Conservation (phyloP, 2,888 invertebrate genomes). For the Acanthococcus lagerstroemiae region DNA sequence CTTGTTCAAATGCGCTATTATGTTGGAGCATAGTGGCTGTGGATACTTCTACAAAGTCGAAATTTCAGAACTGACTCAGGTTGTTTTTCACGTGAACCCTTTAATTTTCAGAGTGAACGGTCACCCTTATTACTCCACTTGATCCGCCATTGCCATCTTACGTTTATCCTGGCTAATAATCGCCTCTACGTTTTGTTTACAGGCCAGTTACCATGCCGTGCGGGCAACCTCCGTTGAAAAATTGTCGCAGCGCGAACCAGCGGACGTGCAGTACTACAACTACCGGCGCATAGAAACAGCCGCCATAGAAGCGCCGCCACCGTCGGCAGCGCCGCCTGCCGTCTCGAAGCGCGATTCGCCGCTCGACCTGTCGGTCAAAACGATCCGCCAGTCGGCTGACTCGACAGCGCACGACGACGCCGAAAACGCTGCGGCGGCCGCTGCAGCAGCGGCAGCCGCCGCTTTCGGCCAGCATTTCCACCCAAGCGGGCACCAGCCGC, state of each 20-base stretch:
- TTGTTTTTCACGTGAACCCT: too few species aligned
- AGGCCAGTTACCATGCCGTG: background rate
- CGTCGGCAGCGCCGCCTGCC: background rate
- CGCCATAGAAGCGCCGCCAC: background rate
- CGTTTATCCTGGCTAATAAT: too few species aligned
- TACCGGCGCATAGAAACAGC: slow-evolving; percentile 1
- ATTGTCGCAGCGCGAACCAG: background rate
- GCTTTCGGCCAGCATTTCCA: slow-evolving; percentile 30
- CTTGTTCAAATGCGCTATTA: too few species aligned
- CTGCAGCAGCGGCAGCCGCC: slow-evolving; percentile 22
- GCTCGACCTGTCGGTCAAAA: slow-evolving; percentile 78
- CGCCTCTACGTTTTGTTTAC: background rate
- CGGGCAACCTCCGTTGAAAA: background rate
- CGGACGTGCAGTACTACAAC: slow-evolving; percentile 8
- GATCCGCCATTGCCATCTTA: too few species aligned
- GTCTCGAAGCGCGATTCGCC: slow-evolving; percentile 60
- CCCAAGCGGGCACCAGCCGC: slow-evolving; percentile 36
- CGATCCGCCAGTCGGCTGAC: slow-evolving; percentile 77
- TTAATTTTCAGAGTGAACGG: too few species aligned
- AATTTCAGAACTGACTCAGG: too few species aligned
- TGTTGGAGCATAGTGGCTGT: too few species aligned
- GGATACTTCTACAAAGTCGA: too few species aligned
- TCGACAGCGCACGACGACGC: slow-evolving; percentile 50
- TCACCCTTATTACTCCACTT: too few species aligned
- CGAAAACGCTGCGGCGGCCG: slow-evolving; percentile 49